Base-by-base conservation (phyloP, 2,888 invertebrate species). In the Anoplius nigerrimus region DNA sequence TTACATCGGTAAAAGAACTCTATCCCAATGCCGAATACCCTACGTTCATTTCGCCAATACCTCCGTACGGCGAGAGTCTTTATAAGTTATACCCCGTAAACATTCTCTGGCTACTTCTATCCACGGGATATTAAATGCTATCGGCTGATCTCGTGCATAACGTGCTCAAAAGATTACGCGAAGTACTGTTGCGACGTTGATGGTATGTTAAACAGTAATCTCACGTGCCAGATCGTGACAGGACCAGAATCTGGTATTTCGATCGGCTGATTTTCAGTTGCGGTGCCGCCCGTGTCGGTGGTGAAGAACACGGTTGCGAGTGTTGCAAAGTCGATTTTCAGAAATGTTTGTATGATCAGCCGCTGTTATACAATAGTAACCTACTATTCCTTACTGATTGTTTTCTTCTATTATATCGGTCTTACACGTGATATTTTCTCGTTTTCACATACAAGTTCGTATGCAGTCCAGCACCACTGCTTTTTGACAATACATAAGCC, bases 181-280 rank as follows among this genome's bases (percentile, higher is more conserved):
- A 74, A 75, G 34, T 74, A 68, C 64, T 71, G 69, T 63, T 62
- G 65, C 68, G 74, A 69, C 68, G 69, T 66, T 71, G 71, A 42
- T 16, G 48, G 68, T 65, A 57, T 72, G 58, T 67, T 54, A 62
- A 43, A 52, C 34, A 27, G 65, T 57, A 68, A 72, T 75, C 75
- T 74, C 75, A 65, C 75, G 75, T 75, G 75, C 75, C 75, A 75
- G 74, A 72, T 75, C 72, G 69, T 69, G 63, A 48, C 57, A 56
- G 45, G 11, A 13, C 34, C 52, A 62, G 61, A 48, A 63, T 53
- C 24, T 16, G 21, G 20, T 15, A 34, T 34, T 34, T 55, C 55
- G 55, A n/a, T 34, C 4, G 55, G 20, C 24, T 11, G 53, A 5
- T 21, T 20, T 8, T 8, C 53, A n/a, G 20, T 53, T n/a, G 48